Conservation (phyloP, 2,888 invertebrate genomes). For the Hypomecis atomaria region DNA sequence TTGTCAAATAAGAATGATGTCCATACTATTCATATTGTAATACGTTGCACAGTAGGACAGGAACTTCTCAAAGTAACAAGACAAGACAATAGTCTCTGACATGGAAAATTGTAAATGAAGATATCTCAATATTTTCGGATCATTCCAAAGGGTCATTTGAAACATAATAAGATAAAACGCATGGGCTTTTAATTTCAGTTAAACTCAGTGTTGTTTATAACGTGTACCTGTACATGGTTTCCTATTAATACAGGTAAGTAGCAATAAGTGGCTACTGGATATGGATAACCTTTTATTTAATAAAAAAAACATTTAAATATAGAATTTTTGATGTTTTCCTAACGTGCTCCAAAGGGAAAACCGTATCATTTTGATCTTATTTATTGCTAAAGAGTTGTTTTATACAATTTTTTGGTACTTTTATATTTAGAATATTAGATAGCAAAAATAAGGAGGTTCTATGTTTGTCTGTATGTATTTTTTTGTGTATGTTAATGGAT, state of each 20-base stretch:
- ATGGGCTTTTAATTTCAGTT: slow-evolving; percentile 5
- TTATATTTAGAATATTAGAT: no score
- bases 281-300: no score
- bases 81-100: slow-evolving; percentile 5
- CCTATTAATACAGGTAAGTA: background rate
- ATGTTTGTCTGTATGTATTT: no score
- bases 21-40: slow-evolving; percentile 1
- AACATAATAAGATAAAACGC: slow-evolving; percentile 2
- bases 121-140: slow-evolving; percentile 4
- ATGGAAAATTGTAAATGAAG: slow-evolving; percentile 3
- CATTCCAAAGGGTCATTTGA: background rate
- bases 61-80: background rate
- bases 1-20: background rate
- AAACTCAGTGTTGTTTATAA: background rate
- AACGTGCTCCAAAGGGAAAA: no score
- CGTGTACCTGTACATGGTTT: slow-evolving; percentile 6
- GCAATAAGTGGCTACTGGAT: background rate
- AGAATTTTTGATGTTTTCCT: no score
- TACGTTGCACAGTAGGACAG: background rate
- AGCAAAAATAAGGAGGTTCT: no score
- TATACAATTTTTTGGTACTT: no score
- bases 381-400: no score
- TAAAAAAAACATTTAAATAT: no score
- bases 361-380: no score
- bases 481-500: no score